These are phyloP conservation scores for Drosophila antonietae DNA, from an alignment of 2,888 invertebrate species.

Conservation along the genomic window DNA sequence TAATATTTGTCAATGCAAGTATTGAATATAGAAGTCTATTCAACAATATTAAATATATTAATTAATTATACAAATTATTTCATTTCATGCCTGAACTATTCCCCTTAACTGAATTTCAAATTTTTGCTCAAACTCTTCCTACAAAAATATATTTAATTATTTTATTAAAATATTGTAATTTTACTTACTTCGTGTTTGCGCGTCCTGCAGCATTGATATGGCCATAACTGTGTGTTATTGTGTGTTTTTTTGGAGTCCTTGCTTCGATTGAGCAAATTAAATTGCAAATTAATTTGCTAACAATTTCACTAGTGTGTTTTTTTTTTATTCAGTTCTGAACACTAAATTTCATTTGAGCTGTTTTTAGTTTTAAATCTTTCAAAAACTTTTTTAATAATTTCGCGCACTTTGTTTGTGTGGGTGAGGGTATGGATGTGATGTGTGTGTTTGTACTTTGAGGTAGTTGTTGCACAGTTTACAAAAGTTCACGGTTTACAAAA, in stretches of 20 bases:
- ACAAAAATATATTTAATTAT: neutral
- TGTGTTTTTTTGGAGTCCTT: slow-evolving; percentile 26
- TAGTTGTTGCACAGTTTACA: slow-evolving; percentile 65
- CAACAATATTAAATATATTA: neutral
- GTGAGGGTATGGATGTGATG: slow-evolving; percentile 39
- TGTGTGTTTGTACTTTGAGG: slow-evolving; percentile 75
- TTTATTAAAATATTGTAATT: neutral
- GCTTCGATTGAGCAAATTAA: slow-evolving; percentile 19
- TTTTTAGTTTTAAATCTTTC: slow-evolving; percentile 29
- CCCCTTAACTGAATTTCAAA: neutral
- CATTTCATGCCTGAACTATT: neutral
- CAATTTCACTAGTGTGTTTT: slow-evolving; percentile 36
- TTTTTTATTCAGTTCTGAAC: slow-evolving; percentile 46
- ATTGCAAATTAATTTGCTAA: slow-evolving; percentile 24
- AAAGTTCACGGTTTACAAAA: slow-evolving; percentile 69
- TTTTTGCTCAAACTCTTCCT: neutral
- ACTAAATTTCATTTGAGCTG: slow-evolving; percentile 68
- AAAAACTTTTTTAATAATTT: slow-evolving; percentile 35
- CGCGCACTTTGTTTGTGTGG: slow-evolving; percentile 47
- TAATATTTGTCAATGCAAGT: neutral
- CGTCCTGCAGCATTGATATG: slow-evolving; percentile 84
- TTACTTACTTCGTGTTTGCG: slow-evolving; percentile 84
- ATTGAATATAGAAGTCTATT: neutral
- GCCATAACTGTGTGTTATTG: slow-evolving; percentile 74
- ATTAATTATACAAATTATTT: no score